Percentiles rank a stretch among this genome's conserved stretches.
Evolutionary conservation across 2,888 invertebrate species (phyloP).

Genomic region (Adineta ricciae): DNA sequence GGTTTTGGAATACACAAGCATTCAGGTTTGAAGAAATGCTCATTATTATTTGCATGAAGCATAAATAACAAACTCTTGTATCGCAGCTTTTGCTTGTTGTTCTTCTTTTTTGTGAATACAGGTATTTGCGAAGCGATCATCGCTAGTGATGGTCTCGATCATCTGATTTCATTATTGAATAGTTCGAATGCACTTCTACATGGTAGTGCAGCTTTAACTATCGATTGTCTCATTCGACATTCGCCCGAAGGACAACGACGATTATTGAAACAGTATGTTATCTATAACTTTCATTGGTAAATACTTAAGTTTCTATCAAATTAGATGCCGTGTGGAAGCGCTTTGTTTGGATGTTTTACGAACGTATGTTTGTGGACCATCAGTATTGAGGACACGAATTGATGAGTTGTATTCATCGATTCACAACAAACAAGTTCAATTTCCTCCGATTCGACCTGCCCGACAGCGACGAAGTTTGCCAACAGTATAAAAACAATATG

Average conservation of each 20-base stretch:
- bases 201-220: background rate
- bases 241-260: background rate
- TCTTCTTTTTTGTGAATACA: too few relatives aligned
- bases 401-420: background rate
- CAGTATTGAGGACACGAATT: background rate
- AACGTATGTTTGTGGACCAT: background rate
- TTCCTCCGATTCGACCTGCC: background rate
- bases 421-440: background rate
- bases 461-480: background rate
- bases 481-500: background rate
- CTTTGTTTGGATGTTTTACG: background rate
- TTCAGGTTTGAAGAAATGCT: background rate
- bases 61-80: background rate
- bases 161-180: background rate
- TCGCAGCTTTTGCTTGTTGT: too few relatives aligned
- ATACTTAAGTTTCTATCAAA: background rate
- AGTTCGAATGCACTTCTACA: background rate
- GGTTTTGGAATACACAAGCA: background rate
- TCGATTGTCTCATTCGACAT: background rate
- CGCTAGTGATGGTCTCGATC: background rate
- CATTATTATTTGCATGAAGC: background rate
- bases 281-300: too few relatives aligned
- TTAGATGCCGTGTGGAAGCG: background rate
- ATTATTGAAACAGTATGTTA: background rate
- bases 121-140: background rate